Percentiles rank a stretch among this genome's conserved stretches.
phyloP scores from a whole-genome alignment of 2,888 invertebrate genomes.

The Sinodicranocentrus sp. region DNA sequence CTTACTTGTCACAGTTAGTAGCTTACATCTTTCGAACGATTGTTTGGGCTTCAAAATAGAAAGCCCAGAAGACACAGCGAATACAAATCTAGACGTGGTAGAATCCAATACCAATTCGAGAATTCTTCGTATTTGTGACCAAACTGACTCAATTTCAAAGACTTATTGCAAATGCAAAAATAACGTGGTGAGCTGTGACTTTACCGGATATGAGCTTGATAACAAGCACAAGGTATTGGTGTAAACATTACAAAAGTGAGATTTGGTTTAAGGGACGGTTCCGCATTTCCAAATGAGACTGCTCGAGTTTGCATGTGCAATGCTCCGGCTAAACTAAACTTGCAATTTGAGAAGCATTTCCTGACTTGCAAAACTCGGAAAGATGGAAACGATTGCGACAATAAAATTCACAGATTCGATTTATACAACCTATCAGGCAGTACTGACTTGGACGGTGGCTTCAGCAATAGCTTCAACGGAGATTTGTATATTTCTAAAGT shows the following conservation, averaged over 20 bases:
- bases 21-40: too few species aligned
- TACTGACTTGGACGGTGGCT: slow-evolving; percentile 13
- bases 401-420: slow-evolving; percentile 49
- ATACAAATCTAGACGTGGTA: too few species aligned
- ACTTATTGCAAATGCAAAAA: slow-evolving; percentile 43
- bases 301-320: slow-evolving; percentile 53
- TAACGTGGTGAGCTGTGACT: slow-evolving; percentile 57
- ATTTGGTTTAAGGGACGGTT: too few species aligned
- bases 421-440: slow-evolving; percentile 43
- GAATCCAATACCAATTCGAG: too few species aligned
- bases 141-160: slow-evolving; percentile 22
- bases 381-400: background rate
- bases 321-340: slow-evolving; percentile 25
- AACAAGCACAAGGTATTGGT: background rate
- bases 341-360: slow-evolving; percentile 4
- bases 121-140: slow-evolving; percentile 14
- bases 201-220: background rate
- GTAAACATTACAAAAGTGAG: too few species aligned
- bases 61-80: too few species aligned
- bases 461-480: slow-evolving; percentile 36
- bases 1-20: too few species aligned
- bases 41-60: too few species aligned
- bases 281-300: background rate
- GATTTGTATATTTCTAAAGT: slow-evolving; percentile 58
- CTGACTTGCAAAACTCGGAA: background rate